Base-by-base conservation (phyloP, 2,797 vertebrate genomes). In the Enteromius viviparus region DNA sequence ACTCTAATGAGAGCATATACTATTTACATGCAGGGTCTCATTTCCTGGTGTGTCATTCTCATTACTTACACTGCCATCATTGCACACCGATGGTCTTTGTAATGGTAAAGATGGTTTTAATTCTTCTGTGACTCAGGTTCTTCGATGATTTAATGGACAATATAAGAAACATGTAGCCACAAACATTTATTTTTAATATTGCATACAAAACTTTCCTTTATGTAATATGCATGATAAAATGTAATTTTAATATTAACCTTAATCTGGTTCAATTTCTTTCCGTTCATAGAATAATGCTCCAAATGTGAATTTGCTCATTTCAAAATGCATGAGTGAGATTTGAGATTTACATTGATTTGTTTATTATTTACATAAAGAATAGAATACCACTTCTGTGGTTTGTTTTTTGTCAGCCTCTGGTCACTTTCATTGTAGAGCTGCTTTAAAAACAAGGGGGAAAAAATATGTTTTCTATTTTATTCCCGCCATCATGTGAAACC, bases 401-500 rank as follows among this genome's bases (percentile, higher is more conserved):
- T 72, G 45, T 0, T 51, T 74, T 51, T 72, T 71, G 49, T 34
- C 19, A n/a, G 17, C 29, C 19, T 2, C 15, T 72, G 15, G 26
- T 26, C n/a, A 32, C 10, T 51, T 74, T 34, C 10, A 34, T 34
- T n/a, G 21, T 53, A 32, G 26, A 32, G 10, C 71, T 12, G 10
- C 17, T n/a, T 53, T 11, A 74, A 34, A 17, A 32, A 19, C 51
- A 74, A 34, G 3, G 3, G 4, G 1, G 2, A 40, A 40, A 40
- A 40, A 40, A 15, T 3, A 26, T 11, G 11, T 68, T 12, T 47
- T 84, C 87, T 93, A 93, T 78, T 92, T 95, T 71, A 92, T 94
- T 66, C 93, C 93, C 15, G 88, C 93, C 83, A 94, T 7, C 91
- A 94, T 88, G 90, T 95, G 95, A 81, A 95, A 87, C 94, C 94